Base-by-base conservation (phyloP, 2,888 invertebrate genomes). In the Eristalis pertinax region DNA sequence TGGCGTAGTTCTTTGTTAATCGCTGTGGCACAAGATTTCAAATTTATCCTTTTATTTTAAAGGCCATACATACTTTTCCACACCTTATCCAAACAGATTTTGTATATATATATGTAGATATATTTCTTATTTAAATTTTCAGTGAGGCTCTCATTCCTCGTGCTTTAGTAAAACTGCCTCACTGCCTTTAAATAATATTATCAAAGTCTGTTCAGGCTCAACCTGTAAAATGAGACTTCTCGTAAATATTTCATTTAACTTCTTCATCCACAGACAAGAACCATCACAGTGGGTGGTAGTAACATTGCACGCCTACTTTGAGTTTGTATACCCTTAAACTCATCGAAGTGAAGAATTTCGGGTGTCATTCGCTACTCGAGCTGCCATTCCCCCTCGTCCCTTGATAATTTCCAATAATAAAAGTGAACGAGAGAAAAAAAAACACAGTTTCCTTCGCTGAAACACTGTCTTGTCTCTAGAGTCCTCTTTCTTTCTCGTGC, bases 401-500 rank as follows among this genome's bases (percentile, higher is more conserved):
- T 38, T 73, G 77, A 81, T 73, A 77, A 81, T 73, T 77, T 78
- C 78, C 72, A 81, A 81, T 85, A 73, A 76, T 76, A 60, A 85
- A 85, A 85, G 72, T 85, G 73, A 77, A 58, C 50, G 50, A n/a
- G 19, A 50, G 29, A 60, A 32, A 62, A 79, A 58, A 22, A 58
- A 15, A 43, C 35, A 32, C 50, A 75, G 62, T 79, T 69, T 67
- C 50, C 26, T 50, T 60, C 1, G 13, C 26, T 43, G 11, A 69
- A 63, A 24, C 19, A 67, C 68, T 67, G 26, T 29, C 26, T 38
- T 19, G 72, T 82, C 86, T 83, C 86, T 41, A 26, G 83, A 79
- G 83, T 75, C 75, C 75, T 83, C 68, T 75, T 73, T 76, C 78
- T 87, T 73, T 76, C 78, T 87, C 72, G 75, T 83, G 74, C 78